Percentiles rank a stretch among this genome's conserved stretches.
Evolutionary conservation across 2,797 vertebrate species (phyloP).

Genomic region (Chrosomus eos): DNA sequence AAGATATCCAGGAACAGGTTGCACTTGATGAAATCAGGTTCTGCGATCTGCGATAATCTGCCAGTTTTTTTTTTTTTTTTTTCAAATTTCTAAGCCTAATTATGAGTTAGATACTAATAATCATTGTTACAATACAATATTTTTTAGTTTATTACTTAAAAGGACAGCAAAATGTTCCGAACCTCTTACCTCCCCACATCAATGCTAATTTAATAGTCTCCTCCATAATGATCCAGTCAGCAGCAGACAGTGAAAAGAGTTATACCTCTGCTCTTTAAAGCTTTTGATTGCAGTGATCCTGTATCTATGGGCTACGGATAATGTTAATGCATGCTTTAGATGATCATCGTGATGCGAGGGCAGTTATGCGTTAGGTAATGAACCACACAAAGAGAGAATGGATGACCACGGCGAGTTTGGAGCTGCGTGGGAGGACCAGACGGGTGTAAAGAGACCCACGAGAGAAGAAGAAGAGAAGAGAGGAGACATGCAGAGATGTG

Average conservation of each 20-base stretch:
- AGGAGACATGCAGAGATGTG: slow-evolving; percentile 39
- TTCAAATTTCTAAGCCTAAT: background rate
- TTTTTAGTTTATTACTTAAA: background rate
- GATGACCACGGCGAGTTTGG: slow-evolving; percentile 14
- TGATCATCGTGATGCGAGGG: background rate
- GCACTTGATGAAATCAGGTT: too few relatives aligned
- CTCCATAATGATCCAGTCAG: background rate
- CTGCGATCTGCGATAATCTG: too few relatives aligned
- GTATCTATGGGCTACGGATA: background rate
- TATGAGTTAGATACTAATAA: background rate
- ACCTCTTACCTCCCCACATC: background rate
- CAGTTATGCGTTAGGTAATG: background rate
- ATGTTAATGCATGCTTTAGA: background rate
- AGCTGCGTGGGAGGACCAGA: slow-evolving; percentile 59
- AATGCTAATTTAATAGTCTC: background rate
- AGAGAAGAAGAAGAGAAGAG: slow-evolving; percentile 1
- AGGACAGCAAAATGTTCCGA: background rate
- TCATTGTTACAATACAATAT: background rate
- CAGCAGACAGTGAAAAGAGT: background rate
- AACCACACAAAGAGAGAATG: slow-evolving; percentile 15
- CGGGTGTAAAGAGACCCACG: slow-evolving; percentile 7
- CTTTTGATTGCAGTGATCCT: background rate
- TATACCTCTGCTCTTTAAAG: slow-evolving; percentile 5
- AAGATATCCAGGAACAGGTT: too few relatives aligned
- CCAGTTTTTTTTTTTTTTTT: too few relatives aligned